Base-by-base conservation (phyloP, 1,140 invertebrate genomes). In the Nebria ingens region DNA sequence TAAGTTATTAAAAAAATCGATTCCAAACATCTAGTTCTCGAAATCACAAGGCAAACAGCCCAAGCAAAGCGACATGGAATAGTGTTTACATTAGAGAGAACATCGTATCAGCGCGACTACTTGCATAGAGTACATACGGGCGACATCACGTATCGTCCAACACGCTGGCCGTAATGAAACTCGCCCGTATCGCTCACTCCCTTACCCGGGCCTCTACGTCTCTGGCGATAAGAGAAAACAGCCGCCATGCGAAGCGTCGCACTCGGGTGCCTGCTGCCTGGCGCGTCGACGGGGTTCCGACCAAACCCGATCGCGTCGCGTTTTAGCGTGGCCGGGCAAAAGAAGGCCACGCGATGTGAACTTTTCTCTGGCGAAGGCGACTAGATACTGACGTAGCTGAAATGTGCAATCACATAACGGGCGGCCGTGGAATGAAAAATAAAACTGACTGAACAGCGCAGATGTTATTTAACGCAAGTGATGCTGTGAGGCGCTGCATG, bases 261-360 rank as follows among this genome's bases (percentile, higher is more conserved):
- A 51, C 52, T 52, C 52, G 56, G 59, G 49, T n/a, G 21, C 23
- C 21, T 19, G 51, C n/a, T 25, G 22, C n/a, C 54, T 13, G 13
- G 19, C 2, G 6, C 13, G 12, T 12, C 40, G 55, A 29, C 56
- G 52, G 42, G 21, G 20, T 53, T 20, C 29, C 49, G 34, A 57
- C n/a, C 56, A 38, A 50, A 52, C 52, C 21, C 62, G 64, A 59
- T 42, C 57, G 45, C 15, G 15, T 29, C 22, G 54, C 55, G 56
- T 56, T 61, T 55, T 56, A 53, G 51, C 56, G 53, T 62, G 4
- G 40, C 17, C 17, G 15, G 17, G 40, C n/a, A n/a, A 65, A 67
- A 67, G 61, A 66, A 67, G 66, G 65, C 65, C 65, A 67, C 61
- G 58, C 58, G 58, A 57, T 64, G 40, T 45, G 65, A 64, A 65